Evolutionary conservation across 2,797 vertebrate genomes (phyloP).

Genomic region (Tapirus indicus): DNA sequence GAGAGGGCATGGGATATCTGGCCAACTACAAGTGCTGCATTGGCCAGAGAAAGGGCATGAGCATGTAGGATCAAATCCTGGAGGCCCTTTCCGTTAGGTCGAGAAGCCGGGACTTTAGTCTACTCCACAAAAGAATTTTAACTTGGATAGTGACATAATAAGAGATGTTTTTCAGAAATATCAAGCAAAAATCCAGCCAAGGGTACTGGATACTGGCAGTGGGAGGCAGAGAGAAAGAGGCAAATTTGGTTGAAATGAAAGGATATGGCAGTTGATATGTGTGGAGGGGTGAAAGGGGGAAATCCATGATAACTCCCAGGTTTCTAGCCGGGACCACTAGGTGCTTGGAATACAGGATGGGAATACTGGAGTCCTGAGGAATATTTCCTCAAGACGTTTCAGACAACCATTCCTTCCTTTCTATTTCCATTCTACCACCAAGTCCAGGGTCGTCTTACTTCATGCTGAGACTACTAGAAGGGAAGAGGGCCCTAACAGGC

Average conservation of each 20-base stretch:
- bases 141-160: background rate
- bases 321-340: background rate
- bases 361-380: background rate
- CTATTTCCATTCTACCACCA: background rate
- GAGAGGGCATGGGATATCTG: background rate
- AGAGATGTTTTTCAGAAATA: conserved; percentile 36
- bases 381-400: conserved; percentile 32
- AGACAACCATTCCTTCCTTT: conserved; percentile 26
- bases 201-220: background rate
- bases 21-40: background rate
- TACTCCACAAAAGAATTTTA: conserved; percentile 22
- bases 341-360: background rate
- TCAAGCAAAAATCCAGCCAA: background rate
- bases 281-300: background rate
- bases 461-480: background rate
- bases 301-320: background rate
- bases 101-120: conserved; percentile 1
- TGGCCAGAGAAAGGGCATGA: background rate
- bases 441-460: background rate
- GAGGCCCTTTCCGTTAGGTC: background rate
- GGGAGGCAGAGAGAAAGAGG: background rate
- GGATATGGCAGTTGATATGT: background rate
- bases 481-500: background rate
- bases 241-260: background rate
- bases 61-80: background rate